A percentile compares a stretch with the other conserved stretches of the same genome.
Conservation (phyloP, 92 coral and sea anemone genomes). For the Parazoanthus atlanticus region DNA sequence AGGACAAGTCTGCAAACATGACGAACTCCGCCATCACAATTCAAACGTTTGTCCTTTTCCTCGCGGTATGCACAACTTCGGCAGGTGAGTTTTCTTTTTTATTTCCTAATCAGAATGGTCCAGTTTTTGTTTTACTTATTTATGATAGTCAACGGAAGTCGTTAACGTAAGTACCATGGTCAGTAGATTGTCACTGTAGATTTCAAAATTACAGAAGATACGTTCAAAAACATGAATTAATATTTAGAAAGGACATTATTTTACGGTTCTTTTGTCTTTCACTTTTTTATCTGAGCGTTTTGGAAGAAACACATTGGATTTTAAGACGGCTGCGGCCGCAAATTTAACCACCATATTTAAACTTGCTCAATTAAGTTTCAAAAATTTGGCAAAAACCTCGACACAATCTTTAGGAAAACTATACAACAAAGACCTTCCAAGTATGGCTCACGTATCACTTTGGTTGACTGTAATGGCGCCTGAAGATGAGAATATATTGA, state of each 20-base stretch:
- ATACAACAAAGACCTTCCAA: background rate
- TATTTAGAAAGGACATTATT: background rate
- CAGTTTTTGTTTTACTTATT: background rate
- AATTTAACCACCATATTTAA: background rate
- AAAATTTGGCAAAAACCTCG: background rate
- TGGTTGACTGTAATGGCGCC: background rate
- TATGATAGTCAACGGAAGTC: background rate
- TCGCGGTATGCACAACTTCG: background rate
- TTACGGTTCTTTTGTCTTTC: background rate
- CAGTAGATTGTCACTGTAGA: background rate
- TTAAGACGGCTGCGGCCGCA: background rate
- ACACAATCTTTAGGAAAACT: background rate
- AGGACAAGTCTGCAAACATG: background rate
- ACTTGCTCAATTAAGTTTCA: background rate
- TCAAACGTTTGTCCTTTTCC: background rate
- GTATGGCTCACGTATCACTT: background rate
- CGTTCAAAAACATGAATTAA: background rate
- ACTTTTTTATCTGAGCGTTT: background rate
- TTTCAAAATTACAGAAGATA: background rate
- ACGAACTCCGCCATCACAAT: background rate
- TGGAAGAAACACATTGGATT: too few relatives aligned
- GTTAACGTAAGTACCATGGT: background rate
- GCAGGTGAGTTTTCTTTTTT: background rate
- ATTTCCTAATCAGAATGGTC: background rate
- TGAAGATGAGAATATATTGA: too few relatives aligned